Evolutionary conservation across 2,113 vertebrate species (phyloP).

Genomic region (Pristiophorus japonicus): DNA sequence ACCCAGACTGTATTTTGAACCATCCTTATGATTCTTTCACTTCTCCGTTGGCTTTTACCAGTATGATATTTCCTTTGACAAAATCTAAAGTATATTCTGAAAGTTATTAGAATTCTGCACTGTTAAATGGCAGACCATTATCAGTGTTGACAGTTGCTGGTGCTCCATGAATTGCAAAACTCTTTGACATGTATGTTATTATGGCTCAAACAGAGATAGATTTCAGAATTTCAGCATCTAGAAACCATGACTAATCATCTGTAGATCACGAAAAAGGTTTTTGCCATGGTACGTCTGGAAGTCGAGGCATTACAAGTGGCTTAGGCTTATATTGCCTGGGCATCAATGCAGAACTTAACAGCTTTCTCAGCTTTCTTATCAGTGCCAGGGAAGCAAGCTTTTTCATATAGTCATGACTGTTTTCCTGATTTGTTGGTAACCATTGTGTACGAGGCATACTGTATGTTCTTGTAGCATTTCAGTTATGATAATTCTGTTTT

Average conservation of each 20-base stretch:
- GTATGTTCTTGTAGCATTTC: background rate
- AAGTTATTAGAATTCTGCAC: background rate
- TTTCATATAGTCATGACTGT: background rate
- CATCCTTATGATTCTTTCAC: background rate
- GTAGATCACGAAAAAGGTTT: background rate
- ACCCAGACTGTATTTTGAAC: background rate
- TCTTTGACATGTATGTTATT: background rate
- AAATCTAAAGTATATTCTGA: background rate
- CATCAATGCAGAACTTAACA: background rate
- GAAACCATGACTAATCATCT: background rate
- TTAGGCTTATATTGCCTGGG: background rate
- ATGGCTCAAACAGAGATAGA: background rate
- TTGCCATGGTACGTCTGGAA: background rate
- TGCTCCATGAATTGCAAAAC: background rate
- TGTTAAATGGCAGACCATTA: background rate
- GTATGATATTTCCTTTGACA: background rate
- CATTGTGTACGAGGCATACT: background rate
- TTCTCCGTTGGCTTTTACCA: background rate
- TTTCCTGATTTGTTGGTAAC: background rate
- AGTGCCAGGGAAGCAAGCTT: background rate
- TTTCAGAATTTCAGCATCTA: background rate
- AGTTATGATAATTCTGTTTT: background rate
- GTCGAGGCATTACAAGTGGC: background rate
- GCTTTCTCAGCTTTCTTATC: background rate
- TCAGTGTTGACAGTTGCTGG: background rate